Evolutionary conservation across 2,888 invertebrate genomes (phyloP).

Genomic region (Tubulanus polymorphus): DNA sequence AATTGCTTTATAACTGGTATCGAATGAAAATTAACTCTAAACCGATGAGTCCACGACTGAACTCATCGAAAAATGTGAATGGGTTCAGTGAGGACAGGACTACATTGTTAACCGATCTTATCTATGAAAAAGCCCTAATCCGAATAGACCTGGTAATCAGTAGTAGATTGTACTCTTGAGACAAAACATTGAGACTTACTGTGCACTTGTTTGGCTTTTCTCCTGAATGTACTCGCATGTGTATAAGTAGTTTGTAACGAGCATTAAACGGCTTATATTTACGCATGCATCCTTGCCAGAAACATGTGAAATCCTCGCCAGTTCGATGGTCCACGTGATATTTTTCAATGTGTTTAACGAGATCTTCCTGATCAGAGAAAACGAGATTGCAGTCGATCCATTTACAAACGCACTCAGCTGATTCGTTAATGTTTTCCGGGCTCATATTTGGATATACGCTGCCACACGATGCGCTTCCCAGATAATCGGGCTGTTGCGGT

Average conservation of each 20-base stretch:
- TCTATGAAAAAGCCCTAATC: too few relatives aligned
- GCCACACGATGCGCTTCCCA: not conserved
- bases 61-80: too few relatives aligned
- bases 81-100: too few relatives aligned
- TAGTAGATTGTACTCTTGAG: too few relatives aligned
- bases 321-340: conserved; percentile 52
- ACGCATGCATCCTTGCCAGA: conserved; percentile 49
- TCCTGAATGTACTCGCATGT: conserved; percentile 53
- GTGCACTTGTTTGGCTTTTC: conserved; percentile 54
- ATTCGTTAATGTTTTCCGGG: not conserved
- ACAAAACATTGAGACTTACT: too few relatives aligned
- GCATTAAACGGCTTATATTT: conserved; percentile 51
- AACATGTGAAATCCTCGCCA: conserved; percentile 52
- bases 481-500: not conserved
- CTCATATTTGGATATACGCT: too few relatives aligned
- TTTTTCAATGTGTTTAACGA: conserved; percentile 52
- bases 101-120: too few relatives aligned
- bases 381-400: conserved; percentile 50
- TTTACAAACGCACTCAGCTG: conserved; percentile 30
- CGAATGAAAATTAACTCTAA: too few relatives aligned
- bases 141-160: too few relatives aligned
- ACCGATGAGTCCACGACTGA: too few relatives aligned
- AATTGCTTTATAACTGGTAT: too few relatives aligned
- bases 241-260: conserved; percentile 51
- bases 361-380: conserved; percentile 46